Conservation (phyloP, 2,113 vertebrate species). For the Syrrhaptes paradoxus region DNA sequence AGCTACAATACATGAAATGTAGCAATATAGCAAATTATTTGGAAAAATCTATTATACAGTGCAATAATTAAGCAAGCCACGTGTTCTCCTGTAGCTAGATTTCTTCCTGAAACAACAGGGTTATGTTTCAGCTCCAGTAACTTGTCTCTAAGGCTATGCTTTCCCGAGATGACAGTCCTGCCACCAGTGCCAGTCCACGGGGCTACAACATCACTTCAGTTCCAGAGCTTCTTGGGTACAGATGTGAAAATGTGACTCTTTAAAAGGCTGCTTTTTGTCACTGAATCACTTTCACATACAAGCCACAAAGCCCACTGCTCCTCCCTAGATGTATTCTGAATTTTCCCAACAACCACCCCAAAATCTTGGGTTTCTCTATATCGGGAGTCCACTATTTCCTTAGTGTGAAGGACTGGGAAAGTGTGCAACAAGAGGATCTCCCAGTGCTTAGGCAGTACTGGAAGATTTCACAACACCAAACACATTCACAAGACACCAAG, state of each 20-base stretch:
- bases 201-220: not conserved
- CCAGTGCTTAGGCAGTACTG: accelerated
- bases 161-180: not conserved
- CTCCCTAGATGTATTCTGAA: not conserved
- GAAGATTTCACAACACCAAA: not conserved
- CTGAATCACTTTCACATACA: not conserved
- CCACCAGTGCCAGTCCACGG: not conserved
- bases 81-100: not conserved
- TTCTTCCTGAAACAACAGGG: not conserved
- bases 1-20: not conserved
- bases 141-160: not conserved
- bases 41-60: not conserved
- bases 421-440: not conserved
- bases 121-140: not conserved
- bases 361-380: not conserved
- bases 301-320: not conserved
- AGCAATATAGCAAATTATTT: not conserved
- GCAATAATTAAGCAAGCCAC: not conserved
- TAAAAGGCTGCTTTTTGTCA: not conserved
- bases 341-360: not conserved
- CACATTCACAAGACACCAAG: not conserved
- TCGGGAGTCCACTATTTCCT: not conserved
- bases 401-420: not conserved
- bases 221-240: not conserved
- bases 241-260: not conserved